Evolutionary conservation across 2,113 vertebrate genomes (phyloP), one percentile per base, ranked within the genome.

Genomic region (Pholis gunnellus): DNA sequence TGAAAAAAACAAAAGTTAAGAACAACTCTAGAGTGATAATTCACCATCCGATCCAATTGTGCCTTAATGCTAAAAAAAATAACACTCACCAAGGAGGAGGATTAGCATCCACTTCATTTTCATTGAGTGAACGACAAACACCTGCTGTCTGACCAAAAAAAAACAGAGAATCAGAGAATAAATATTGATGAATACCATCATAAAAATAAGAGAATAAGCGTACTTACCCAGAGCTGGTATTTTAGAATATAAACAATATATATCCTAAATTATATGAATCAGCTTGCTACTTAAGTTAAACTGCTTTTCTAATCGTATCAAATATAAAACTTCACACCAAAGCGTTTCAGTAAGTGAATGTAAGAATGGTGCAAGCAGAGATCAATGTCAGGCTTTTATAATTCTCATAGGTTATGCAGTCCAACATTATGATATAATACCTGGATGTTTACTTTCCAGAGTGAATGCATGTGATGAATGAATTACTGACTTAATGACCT

Each of bases 371-470:
- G 18, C n/a, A 50, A 25, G 27, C 3, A 9, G 9, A 0, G 10
- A 18, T 59, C 36, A 20, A 38, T n/a, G 36, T 73, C 1, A 20
- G 27, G 46, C 56, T 81, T 91, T 93, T 93, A 94, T 90, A 81
- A 40, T 52, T 64, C 50, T 70, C 48, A 27, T 27, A 6, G 10
- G 42, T 22, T 20, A 64, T 81, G 77, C 64, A 73, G 40, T 14
- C 13, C 59, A 71, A 72, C 65, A 76, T 71, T 68, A 38, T 52
- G 40, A 80, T 25, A 89, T 52, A 94, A 94, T 95, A 83, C 78
- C 84, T 82, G 95, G 94, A 94, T 92, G 90, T 90, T 87, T 83
- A 73, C 57, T 46, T 5, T 78, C 9, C 64, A 6, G 6, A 38
- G 9, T 87, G 82, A 92, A 93, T 83, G 83, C 17, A 75, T 1